A percentile compares a stretch with the other conserved stretches of the same genome.
These are phyloP conservation scores for Ctenicera cuprea DNA, from an alignment of 2,888 invertebrate genomes.

Conservation along the genomic window DNA sequence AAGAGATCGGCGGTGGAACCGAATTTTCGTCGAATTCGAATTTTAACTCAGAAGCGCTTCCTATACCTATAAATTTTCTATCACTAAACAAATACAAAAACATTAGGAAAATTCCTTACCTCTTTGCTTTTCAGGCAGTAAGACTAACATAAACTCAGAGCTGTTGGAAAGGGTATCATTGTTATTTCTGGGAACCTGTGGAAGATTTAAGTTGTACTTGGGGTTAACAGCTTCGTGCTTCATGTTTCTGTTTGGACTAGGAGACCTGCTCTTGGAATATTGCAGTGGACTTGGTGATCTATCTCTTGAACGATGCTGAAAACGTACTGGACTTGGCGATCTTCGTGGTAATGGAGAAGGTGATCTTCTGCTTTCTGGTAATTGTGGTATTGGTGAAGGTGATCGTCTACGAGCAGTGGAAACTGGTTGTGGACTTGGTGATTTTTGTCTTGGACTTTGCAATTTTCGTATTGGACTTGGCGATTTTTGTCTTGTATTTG, in stretches of 20 bases:
- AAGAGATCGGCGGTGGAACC: constrained; percentile 86
- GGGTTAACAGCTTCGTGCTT: constrained; percentile 7
- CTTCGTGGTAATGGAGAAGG: constrained; percentile 17
- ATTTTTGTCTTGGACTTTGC: constrained; percentile 32
- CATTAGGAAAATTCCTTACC: constrained; percentile 60
- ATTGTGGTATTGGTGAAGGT: not conserved
- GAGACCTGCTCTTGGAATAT: constrained; percentile 46
- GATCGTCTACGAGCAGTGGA: not conserved
- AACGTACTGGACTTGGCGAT: constrained; percentile 45
- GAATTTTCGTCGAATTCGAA: constrained; percentile 81
- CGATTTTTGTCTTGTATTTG: constrained; percentile 35
- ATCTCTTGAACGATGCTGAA: constrained; percentile 23
- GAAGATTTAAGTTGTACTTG: not conserved
- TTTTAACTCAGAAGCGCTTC: constrained; percentile 69
- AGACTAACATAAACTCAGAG: constrained; percentile 88
- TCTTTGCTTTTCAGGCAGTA: constrained; percentile 71
- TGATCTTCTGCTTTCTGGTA: not conserved
- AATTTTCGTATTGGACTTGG: constrained; percentile 52
- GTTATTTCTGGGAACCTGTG: constrained; percentile 61
- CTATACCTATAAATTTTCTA: constrained; percentile 53
- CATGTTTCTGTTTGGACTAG: constrained; percentile 54
- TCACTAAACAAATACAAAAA: constrained; percentile 25
- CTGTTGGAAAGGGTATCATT: constrained; percentile 78
- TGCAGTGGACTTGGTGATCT: constrained; percentile 58
- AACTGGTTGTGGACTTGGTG: constrained; percentile 45